Evolutionary conservation across 1,140 invertebrate genomes (phyloP).

Genomic region (Papilio aristodemus): DNA sequence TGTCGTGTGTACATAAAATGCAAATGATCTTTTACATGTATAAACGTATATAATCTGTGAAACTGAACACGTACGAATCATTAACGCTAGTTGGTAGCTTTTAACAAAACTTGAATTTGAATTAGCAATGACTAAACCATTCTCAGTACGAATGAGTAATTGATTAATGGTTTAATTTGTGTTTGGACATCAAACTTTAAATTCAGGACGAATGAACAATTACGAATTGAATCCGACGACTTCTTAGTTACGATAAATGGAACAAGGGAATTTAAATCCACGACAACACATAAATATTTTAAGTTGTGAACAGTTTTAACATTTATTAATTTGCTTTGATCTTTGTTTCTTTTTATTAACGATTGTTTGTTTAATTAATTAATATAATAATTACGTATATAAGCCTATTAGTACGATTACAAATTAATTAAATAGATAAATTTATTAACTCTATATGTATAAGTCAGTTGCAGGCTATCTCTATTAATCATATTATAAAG

Average conservation of each 20-base stretch:
- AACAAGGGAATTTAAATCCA: background rate
- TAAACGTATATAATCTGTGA: slow-evolving; percentile 3
- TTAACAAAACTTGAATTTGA: slow-evolving; percentile 21
- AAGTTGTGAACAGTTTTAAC: too few relatives aligned
- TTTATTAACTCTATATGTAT: background rate
- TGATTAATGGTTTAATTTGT: slow-evolving; percentile 7
- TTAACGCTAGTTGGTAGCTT: slow-evolving; percentile 8
- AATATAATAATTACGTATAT: background rate
- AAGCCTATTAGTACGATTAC: background rate
- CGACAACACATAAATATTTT: background rate
- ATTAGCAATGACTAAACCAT: slow-evolving; percentile 16
- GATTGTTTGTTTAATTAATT: background rate
- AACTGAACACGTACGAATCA: background rate
- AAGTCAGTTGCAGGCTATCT: background rate
- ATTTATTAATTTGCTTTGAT: too few relatives aligned
- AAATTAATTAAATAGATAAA: background rate
- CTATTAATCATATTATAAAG: slow-evolving; percentile 3
- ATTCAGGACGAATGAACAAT: slow-evolving; percentile 1
- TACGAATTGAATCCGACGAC: background rate
- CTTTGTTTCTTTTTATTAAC: too few relatives aligned
- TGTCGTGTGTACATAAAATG: background rate
- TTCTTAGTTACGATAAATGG: background rate
- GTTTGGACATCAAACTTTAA: slow-evolving; percentile 12
- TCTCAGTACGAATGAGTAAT: slow-evolving; percentile 17
- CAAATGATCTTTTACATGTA: background rate